phyloP scores from a whole-genome alignment of 1,140 invertebrate genomes.

The Drosophila arawakana region DNA sequence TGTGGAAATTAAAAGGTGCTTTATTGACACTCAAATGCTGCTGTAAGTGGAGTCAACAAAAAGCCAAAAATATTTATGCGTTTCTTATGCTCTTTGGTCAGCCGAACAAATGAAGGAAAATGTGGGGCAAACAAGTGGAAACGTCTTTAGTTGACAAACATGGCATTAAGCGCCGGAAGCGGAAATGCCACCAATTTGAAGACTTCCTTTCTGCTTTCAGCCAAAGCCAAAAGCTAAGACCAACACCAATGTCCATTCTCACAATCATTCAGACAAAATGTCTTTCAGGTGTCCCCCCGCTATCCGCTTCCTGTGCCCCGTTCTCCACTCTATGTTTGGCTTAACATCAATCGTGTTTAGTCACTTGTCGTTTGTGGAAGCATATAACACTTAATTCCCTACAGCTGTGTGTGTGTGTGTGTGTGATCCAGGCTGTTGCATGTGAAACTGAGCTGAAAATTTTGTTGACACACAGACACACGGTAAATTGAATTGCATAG shows the following conservation, averaged over 20 bases:
- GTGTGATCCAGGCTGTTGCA: constrained; percentile 21
- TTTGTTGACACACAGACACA: constrained; percentile 22
- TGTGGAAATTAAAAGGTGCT: constrained; percentile 13
- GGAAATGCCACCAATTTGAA: constrained; percentile 70
- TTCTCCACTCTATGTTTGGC: neutral
- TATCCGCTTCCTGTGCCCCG: too few relatives aligned
- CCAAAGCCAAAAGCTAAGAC: neutral
- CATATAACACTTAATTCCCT: constrained; percentile 24
- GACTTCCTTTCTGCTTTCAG: constrained; percentile 50
- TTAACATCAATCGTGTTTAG: constrained; percentile 12
- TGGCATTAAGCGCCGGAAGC: constrained; percentile 47
- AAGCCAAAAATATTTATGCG: constrained; percentile 8
- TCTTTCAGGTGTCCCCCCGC: neutral
- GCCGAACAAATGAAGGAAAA: neutral
- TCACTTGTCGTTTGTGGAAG: constrained; percentile 7
- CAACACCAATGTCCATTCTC: constrained; percentile 7
- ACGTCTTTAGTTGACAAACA: constrained; percentile 20
- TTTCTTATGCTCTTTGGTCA: constrained; percentile 10
- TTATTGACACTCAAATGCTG: neutral
- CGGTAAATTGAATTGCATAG: constrained; percentile 18
- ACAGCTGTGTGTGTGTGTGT: neutral
- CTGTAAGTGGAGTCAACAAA: neutral
- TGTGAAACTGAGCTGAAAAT: constrained; percentile 27
- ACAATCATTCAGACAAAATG: constrained; percentile 3
- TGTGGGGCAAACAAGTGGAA: neutral